Evolutionary conservation across 2,888 invertebrate genomes (phyloP).

Genomic region (Nephrotoma appendiculata): DNA sequence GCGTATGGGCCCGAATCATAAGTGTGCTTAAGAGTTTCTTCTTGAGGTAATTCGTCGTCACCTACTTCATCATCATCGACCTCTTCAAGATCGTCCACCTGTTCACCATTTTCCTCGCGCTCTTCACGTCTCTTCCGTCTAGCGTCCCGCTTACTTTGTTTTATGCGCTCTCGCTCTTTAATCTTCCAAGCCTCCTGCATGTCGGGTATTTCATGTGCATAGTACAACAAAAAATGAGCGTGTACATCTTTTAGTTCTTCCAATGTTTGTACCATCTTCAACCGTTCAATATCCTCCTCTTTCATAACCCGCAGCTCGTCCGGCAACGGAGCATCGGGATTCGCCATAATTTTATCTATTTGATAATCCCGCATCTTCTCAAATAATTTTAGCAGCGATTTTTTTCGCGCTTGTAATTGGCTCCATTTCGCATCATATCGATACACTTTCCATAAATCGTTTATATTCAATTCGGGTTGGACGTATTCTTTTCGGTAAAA

Average conservation of each 20-base stretch:
- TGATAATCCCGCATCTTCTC: slow-evolving; percentile 90
- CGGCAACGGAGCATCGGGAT: slow-evolving; percentile 71
- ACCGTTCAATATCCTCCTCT: slow-evolving; percentile 70
- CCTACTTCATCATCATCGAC: neutral
- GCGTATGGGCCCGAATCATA: slow-evolving; percentile 78
- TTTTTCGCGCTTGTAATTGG: slow-evolving; percentile 71
- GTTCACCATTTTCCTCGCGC: slow-evolving; percentile 18
- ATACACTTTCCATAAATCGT: slow-evolving; percentile 97
- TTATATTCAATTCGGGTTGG: slow-evolving; percentile 82
- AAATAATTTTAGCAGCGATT: slow-evolving; percentile 64
- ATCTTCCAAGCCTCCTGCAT: slow-evolving; percentile 62
- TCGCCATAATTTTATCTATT: slow-evolving; percentile 62
- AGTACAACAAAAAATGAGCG: slow-evolving; percentile 85
- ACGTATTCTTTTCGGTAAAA: slow-evolving; percentile 98
- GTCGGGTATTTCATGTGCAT: slow-evolving; percentile 66
- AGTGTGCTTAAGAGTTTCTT: slow-evolving; percentile 67
- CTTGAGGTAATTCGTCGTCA: slow-evolving; percentile 36
- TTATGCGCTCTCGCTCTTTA: slow-evolving; percentile 50
- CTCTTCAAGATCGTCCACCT: slow-evolving; percentile 43
- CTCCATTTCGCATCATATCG: slow-evolving; percentile 93
- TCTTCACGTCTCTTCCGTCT: slow-evolving; percentile 17
- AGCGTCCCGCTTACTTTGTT: slow-evolving; percentile 32
- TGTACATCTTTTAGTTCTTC: slow-evolving; percentile 91
- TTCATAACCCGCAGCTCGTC: slow-evolving; percentile 68
- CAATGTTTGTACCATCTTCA: slow-evolving; percentile 62